Evolutionary conservation across 2,113 vertebrate genomes (phyloP), one percentile per base, ranked within the genome.

Genomic region (Gila orcuttii): DNA sequence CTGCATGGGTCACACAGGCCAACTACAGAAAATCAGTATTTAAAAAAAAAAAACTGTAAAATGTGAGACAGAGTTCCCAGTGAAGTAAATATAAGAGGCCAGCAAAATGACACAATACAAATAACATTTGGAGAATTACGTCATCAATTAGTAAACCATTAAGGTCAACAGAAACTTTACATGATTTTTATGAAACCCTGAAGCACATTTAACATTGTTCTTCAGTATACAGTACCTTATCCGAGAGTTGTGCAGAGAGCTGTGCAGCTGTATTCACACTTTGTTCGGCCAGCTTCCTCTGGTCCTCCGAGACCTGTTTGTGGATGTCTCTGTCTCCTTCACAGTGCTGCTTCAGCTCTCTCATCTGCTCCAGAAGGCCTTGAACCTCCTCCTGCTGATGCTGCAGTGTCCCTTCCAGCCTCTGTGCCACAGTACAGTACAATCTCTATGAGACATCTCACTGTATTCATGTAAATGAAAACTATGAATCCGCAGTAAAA

Each of bases 281-380:
- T n/a, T 91, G 93, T 89, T 97, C 95, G 0, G 95, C 95, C 39
- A 95, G 93, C 73, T 96, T 95, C 39, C 93, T 96, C 88, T 94
- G 94, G 1, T 91, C 92, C 2, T 95, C 92, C 57, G 92, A 89
- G 0, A 95, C 94, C 91, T 91, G 95, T 80, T 96, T 96, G 77
- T 95, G 88, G 11, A 90, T 91, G 6, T 93, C 93, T 86, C 95
- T 95, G 74, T 96, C 96, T 0, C 88, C 88, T 1, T 96, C 94
- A 47, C 90, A 89, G 76, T 93, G 95, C 75, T 90, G 87, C 87
- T 86, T 96, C n/a, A 94, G 5, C 9, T 95, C 91, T 81, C 92
- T 92, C 85, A 97, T 88, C 87, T 97, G 96, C 21, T 93, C 94
- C 91, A 94, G 89, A 77, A 93, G 90, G 33, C 59, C 85, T 8